These are phyloP conservation scores for Lagodon rhomboides DNA, from an alignment of 2,797 vertebrate species.

Conservation along the genomic window DNA sequence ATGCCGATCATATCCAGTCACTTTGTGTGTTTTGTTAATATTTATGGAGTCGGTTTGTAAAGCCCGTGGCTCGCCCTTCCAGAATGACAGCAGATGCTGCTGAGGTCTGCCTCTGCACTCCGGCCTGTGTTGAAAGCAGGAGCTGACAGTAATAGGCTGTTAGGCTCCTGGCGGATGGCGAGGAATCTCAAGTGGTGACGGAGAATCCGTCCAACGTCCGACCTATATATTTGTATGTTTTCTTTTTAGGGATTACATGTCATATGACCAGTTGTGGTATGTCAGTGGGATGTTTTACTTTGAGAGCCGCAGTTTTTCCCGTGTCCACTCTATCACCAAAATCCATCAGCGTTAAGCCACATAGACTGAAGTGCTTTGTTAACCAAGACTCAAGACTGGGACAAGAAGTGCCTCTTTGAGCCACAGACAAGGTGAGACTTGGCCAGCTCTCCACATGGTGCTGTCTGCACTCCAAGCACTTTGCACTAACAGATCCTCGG, in stretches of 20 bases:
- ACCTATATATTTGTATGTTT: slow-evolving; percentile 23
- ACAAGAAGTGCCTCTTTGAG: slow-evolving; percentile 41
- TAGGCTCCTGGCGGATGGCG: slow-evolving; percentile 16
- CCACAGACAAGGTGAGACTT: slow-evolving; percentile 39
- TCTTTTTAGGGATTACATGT: slow-evolving; percentile 30
- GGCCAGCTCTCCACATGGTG: slow-evolving; percentile 21
- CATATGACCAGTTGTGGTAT: slow-evolving; percentile 26
- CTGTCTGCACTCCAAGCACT: slow-evolving; percentile 32
- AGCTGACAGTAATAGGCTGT: slow-evolving; percentile 47
- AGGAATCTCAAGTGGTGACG: slow-evolving; percentile 48
- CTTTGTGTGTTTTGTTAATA: slow-evolving; percentile 50
- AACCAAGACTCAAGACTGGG: slow-evolving; percentile 35
- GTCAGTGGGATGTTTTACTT: slow-evolving; percentile 33
- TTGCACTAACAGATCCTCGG: slow-evolving; percentile 40
- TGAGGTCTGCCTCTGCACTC: slow-evolving; percentile 39
- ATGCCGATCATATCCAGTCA: slow-evolving; percentile 48
- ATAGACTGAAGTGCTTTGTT: slow-evolving; percentile 54
- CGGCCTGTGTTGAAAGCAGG: slow-evolving; percentile 28
- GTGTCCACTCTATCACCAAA: slow-evolving; percentile 32
- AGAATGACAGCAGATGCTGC: slow-evolving; percentile 49
- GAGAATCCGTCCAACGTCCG: slow-evolving; percentile 31
- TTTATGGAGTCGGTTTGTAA: slow-evolving; percentile 42
- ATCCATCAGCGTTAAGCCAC: slow-evolving; percentile 59
- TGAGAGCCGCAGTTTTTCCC: slow-evolving; percentile 12
- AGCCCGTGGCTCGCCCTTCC: slow-evolving; percentile 52